Evolutionary conservation across 2,113 vertebrate species (phyloP).

Genomic region (Vombatus ursinus): DNA sequence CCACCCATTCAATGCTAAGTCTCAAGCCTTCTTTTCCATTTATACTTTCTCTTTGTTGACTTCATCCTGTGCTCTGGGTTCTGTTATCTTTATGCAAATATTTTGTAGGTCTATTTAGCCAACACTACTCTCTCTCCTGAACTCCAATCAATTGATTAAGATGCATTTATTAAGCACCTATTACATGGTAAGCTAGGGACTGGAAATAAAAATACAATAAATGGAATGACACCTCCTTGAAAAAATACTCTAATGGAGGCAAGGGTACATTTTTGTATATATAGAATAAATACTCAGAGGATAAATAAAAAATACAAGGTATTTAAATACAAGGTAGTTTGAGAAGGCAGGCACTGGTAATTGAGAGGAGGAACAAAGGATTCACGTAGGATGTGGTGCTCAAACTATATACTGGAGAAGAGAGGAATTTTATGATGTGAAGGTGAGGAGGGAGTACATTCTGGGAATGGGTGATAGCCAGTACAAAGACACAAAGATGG

Average conservation of each 20-base stretch:
- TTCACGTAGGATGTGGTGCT: neutral
- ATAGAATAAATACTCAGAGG: neutral
- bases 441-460: neutral
- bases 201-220: neutral
- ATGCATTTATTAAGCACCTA: neutral
- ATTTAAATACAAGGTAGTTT: neutral
- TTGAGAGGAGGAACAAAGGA: neutral
- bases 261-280: neutral
- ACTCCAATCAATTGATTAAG: neutral
- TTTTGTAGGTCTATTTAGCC: neutral
- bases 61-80: neutral
- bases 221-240: neutral
- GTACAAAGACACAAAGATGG: neutral
- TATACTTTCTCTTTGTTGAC: neutral
- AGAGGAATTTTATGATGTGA: neutral
- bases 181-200: neutral
- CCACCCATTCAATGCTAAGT: neutral
- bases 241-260: neutral
- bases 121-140: neutral
- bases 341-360: neutral
- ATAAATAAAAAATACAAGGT: neutral
- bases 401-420: neutral
- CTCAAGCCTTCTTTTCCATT: neutral
- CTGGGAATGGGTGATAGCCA: neutral
- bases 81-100: neutral